Evolutionary conservation across 2,888 invertebrate species (phyloP).

Genomic region (Pyrrhosoma nymphula): DNA sequence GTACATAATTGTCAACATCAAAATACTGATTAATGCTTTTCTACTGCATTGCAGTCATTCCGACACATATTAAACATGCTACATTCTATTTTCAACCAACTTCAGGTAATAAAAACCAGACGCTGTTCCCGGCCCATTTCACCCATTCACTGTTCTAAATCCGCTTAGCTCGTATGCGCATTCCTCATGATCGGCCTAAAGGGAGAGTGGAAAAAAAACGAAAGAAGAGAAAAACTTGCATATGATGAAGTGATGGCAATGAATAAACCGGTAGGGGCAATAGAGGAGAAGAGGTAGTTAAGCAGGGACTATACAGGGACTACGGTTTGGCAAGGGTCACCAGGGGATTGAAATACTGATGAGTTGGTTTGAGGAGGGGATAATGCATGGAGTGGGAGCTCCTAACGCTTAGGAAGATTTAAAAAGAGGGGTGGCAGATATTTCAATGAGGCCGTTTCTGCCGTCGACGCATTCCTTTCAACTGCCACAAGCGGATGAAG

Average conservation of each 20-base stretch:
- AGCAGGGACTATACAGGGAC: background rate
- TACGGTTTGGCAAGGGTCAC: background rate
- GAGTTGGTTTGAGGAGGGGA: background rate
- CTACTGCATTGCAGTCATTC: background rate
- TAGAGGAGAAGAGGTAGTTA: background rate
- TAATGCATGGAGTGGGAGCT: background rate
- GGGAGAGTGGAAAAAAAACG: background rate
- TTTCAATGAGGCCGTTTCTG: background rate
- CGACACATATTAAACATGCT: background rate
- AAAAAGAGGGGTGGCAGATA: background rate
- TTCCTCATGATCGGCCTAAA: background rate
- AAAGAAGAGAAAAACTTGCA: background rate
- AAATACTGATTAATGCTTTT: no score
- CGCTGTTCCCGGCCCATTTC: background rate
- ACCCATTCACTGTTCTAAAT: background rate
- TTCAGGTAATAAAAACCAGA: background rate
- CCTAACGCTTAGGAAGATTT: background rate
- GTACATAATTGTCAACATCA: no score
- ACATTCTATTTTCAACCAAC: background rate
- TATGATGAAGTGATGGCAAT: background rate
- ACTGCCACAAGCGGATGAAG: conserved; percentile 36
- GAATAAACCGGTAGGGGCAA: background rate
- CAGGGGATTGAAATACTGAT: background rate
- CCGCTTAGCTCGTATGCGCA: background rate
- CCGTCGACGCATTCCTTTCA: conserved; percentile 22